A percentile compares a stretch with the other conserved stretches of the same genome.
phyloP scores from a whole-genome alignment of 2,888 invertebrate genomes.

The Amphiduros pacificus region DNA sequence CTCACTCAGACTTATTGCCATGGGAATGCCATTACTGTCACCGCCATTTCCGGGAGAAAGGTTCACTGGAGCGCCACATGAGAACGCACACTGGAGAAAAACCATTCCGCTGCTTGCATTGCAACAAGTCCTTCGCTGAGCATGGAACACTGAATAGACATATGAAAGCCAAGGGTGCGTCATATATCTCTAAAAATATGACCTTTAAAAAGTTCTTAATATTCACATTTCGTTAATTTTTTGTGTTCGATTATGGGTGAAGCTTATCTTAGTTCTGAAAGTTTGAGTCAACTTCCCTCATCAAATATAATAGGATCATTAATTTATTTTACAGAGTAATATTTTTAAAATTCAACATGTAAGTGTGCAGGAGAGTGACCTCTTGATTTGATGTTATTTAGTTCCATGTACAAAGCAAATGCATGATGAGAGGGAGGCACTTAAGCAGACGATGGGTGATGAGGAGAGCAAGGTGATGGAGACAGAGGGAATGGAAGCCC shows the following conservation, averaged over 20 bases:
- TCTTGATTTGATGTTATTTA: neutral
- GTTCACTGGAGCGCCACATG: constrained; percentile 50
- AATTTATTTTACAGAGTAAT: no score
- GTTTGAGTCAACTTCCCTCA: no score
- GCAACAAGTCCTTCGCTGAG: constrained; percentile 50
- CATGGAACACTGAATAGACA: constrained; percentile 55
- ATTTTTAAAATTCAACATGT: no score
- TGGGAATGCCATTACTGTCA: constrained; percentile 49
- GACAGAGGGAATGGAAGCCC: neutral
- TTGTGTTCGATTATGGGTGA: no score
- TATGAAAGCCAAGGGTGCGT: constrained; percentile 53
- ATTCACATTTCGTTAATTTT: no score
- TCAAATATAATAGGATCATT: no score
- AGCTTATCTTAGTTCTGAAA: no score
- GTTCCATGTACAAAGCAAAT: constrained; percentile 8
- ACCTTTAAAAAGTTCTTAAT: neutral
- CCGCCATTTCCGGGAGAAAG: constrained; percentile 52
- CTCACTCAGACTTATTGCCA: constrained; percentile 47
- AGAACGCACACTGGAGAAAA: constrained; percentile 55
- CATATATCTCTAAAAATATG: neutral
- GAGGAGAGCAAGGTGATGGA: constrained; percentile 2
- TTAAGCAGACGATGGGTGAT: neutral
- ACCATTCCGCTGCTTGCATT: constrained; percentile 48
- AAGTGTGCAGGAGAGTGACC: no score
- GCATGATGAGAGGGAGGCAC: neutral